Conservation (phyloP, 2,113 vertebrate genomes). For the Hirundichthys speculiger region DNA sequence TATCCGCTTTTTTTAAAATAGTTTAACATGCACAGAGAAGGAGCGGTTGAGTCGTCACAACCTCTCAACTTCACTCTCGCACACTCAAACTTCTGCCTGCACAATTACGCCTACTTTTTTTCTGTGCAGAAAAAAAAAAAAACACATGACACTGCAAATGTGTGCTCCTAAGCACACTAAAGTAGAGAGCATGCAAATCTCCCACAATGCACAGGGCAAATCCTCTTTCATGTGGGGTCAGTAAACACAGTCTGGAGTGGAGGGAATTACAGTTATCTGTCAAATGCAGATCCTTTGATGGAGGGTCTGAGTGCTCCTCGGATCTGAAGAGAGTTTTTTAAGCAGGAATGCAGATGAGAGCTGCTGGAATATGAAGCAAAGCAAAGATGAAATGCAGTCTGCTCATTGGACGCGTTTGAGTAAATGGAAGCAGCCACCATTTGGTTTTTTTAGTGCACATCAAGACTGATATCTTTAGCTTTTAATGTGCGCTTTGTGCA, state of each 20-base stretch:
- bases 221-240: slow-evolving; percentile 71
- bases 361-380: slow-evolving; percentile 33
- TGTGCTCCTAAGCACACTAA: slow-evolving; percentile 44
- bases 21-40: too few relatives aligned
- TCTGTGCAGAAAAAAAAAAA: slow-evolving; percentile 36
- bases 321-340: slow-evolving; percentile 40
- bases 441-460: slow-evolving; percentile 29
- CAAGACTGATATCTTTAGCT: slow-evolving; percentile 18
- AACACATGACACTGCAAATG: slow-evolving; percentile 65
- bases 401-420: slow-evolving; percentile 47
- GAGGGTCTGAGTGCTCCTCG: slow-evolving; percentile 61
- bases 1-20: too few relatives aligned
- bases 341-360: slow-evolving; percentile 55
- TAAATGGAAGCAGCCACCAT: slow-evolving; percentile 6
- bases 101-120: slow-evolving; percentile 9
- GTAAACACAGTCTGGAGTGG: slow-evolving; percentile 66
- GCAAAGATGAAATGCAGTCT: slow-evolving; percentile 31
- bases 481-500: slow-evolving; percentile 16
- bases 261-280: slow-evolving; percentile 74
- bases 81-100: slow-evolving; percentile 13
- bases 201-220: slow-evolving; percentile 69
- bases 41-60: too few relatives aligned
- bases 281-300: slow-evolving; percentile 71
- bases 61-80: background rate
- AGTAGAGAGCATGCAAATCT: slow-evolving; percentile 66